Evolutionary conservation across 2,113 vertebrate genomes (phyloP).

Genomic region (Rhabdornis inornatus): DNA sequence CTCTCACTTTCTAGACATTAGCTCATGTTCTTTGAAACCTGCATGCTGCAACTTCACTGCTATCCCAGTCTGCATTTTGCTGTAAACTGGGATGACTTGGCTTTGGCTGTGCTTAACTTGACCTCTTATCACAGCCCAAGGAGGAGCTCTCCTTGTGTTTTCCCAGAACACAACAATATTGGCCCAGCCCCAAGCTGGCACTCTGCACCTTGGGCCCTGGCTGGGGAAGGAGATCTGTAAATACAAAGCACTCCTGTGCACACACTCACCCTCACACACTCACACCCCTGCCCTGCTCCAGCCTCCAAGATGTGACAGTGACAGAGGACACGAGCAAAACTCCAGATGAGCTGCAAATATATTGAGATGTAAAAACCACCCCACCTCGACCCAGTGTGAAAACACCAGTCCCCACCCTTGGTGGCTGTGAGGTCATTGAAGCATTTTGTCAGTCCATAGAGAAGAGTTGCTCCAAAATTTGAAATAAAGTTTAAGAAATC

Average conservation of each 20-base stretch:
- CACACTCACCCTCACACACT: not conserved
- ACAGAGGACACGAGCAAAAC: not conserved
- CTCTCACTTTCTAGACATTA: constrained; percentile 16
- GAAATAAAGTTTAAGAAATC: not conserved
- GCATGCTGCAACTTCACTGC: not conserved
- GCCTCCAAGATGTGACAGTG: not conserved
- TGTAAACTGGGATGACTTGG: not conserved
- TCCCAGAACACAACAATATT: constrained; percentile 59
- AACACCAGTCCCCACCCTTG: not conserved
- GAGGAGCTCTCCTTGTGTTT: not conserved
- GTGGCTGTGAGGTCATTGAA: not conserved
- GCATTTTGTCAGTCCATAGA: not conserved
- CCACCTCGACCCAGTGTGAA: not conserved
- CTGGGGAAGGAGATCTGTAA: not conserved
- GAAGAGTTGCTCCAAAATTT: not conserved
- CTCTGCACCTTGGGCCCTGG: not conserved
- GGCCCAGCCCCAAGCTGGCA: constrained; percentile 14
- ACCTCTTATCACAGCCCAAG: constrained; percentile 21
- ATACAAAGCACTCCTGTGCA: no score
- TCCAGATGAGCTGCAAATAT: not conserved
- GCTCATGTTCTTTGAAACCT: constrained; percentile 22
- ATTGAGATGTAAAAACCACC: not conserved
- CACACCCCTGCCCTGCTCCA: accelerated
- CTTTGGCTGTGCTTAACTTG: not conserved
- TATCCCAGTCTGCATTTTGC: not conserved